Evolutionary conservation across 2,797 vertebrate genomes (phyloP).

Genomic region (Notolepis coatsorum): DNA sequence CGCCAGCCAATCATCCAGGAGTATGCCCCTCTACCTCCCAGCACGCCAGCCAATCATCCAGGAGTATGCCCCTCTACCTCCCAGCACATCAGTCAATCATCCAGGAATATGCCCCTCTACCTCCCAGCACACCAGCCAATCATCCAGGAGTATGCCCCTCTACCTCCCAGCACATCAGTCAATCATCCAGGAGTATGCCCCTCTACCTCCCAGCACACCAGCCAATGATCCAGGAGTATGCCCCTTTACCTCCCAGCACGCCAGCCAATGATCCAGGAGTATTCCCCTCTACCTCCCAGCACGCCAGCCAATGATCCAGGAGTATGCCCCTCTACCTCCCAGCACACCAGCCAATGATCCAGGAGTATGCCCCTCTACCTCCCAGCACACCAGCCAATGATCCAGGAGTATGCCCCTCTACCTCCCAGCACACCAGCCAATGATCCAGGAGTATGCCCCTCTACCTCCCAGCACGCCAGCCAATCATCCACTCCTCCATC

Average conservation of each 20-base stretch:
- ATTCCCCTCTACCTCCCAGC: constrained; percentile 32
- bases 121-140: constrained; percentile 41
- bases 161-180: constrained; percentile 31
- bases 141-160: constrained; percentile 46
- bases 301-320: constrained; percentile 41
- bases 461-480: no score
- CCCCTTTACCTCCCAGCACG: constrained; percentile 37
- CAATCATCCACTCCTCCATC: constrained; percentile 34
- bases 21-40: constrained; percentile 33
- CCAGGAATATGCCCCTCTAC: constrained; percentile 44
- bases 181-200: constrained; percentile 50
- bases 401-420: constrained; percentile 44
- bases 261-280: constrained; percentile 48
- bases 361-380: constrained; percentile 43
- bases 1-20: constrained; percentile 44
- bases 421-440: constrained; percentile 37
- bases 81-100: constrained; percentile 40
- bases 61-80: constrained; percentile 41
- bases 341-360: constrained; percentile 42
- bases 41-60: constrained; percentile 43
- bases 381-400: constrained; percentile 41
- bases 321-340: constrained; percentile 38
- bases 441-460: constrained; percentile 49
- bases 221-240: constrained; percentile 52
- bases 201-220: constrained; percentile 27